Percentiles rank a stretch among this genome's conserved stretches.
Conservation (phyloP, 2,888 invertebrate genomes). For the Erebia aethiops region DNA sequence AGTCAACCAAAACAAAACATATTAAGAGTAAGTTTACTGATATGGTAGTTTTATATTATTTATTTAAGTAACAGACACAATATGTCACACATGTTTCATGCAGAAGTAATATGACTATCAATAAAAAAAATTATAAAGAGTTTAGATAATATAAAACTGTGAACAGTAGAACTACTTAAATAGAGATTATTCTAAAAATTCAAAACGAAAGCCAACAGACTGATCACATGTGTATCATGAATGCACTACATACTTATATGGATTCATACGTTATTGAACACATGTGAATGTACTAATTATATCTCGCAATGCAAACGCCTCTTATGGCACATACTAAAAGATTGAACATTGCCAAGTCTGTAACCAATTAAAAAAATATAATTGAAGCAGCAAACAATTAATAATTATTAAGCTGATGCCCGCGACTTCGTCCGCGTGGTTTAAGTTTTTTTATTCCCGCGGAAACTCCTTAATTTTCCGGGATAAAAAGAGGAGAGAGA, state of each 20-base stretch:
- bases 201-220: slow-evolving; percentile 1
- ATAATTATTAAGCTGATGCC: too few relatives aligned
- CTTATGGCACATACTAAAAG: not conserved
- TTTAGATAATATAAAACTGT: not conserved
- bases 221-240: not conserved
- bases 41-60: not conserved
- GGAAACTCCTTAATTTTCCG: too few relatives aligned
- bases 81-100: too few relatives aligned
- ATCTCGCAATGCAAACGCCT: not conserved
- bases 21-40: not conserved
- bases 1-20: slow-evolving; percentile 7
- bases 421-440: too few relatives aligned
- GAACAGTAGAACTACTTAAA: not conserved
- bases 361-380: not conserved
- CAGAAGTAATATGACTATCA: not conserved
- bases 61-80: not conserved
- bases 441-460: too few relatives aligned
- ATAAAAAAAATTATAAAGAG: too few relatives aligned
- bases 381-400: too few relatives aligned
- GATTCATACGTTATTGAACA: slow-evolving; percentile 1
- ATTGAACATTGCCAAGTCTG: not conserved
- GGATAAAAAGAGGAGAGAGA: too few relatives aligned
- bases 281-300: slow-evolving; percentile 2
- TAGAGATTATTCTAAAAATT: not conserved
- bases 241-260: not conserved